Base-by-base conservation (phyloP, 2,888 invertebrate genomes). In the Emmelina monodactyla region DNA sequence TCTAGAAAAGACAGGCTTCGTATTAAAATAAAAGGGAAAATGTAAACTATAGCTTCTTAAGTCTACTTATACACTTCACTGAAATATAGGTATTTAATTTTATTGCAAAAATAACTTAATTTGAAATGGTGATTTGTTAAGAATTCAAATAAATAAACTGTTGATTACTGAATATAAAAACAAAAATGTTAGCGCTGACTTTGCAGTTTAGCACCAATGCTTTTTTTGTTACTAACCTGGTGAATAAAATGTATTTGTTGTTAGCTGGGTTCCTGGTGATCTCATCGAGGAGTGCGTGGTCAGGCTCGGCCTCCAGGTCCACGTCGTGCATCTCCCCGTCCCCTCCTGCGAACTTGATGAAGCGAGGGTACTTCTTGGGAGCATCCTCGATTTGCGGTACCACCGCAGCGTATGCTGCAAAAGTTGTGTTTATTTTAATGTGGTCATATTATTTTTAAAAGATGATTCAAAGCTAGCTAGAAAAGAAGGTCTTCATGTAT, bases 161-260 rank as follows among this genome's bases (percentile, higher is more conserved):
- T n/a, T n/a, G n/a, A n/a, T n/a, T n/a, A n/a, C n/a, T n/a, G n/a
- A n/a, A n/a, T n/a, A n/a, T n/a, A n/a, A n/a, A n/a, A n/a, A n/a
- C n/a, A n/a, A n/a, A 9, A 6, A 19, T 19, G 19, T 19, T 19
- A 19, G 19, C 9, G 9, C 9, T 19, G 19, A 19, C 5, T 19
- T 19, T 5, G 19, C 5, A 12, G 11, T 28, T 11, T 35, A 34
- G n/a, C n/a, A n/a, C n/a, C n/a, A n/a, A n/a, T n/a, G n/a, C 5
- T 19, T 19, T 19, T 13, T 37, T 32, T 37, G 25, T 31, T 19
- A 29, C 19, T 35, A 47, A 61, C 65, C 65, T 58, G 2, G 65
- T 67, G 22, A 40, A 65, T 2, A 67, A 40, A 7, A 53, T 39
- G 39, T 62, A 67, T 1, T 33, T 5, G 32, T 60, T 65, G 29